Percentiles rank a stretch among this genome's conserved stretches.
Evolutionary conservation across 2,797 vertebrate genomes (phyloP).

Genomic region (Urophycis tenuis): DNA sequence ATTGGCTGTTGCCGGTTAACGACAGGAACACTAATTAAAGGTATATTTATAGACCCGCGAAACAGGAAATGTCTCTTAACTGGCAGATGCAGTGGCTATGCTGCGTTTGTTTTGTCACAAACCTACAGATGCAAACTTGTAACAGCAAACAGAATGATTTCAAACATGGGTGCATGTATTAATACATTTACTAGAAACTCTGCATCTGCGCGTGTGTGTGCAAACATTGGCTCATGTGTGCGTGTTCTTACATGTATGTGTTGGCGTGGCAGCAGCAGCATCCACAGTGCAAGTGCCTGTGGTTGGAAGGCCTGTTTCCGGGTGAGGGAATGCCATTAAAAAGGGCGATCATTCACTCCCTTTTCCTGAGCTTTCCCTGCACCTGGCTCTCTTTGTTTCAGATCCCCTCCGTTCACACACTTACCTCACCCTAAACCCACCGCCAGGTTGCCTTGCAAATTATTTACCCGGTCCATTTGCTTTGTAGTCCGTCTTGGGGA

Average conservation of each 20-base stretch:
- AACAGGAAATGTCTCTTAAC: slow-evolving; percentile 24
- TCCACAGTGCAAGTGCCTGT: slow-evolving; percentile 49
- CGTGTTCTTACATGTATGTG: neutral
- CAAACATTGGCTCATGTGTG: slow-evolving; percentile 9
- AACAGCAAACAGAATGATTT: neutral
- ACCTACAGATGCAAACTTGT: neutral
- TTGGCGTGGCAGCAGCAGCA: slow-evolving; percentile 22
- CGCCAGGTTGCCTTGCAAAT: neutral
- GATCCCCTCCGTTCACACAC: slow-evolving; percentile 41
- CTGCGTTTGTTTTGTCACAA: slow-evolving; percentile 3
- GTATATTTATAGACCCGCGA: slow-evolving; percentile 42
- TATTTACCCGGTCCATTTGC: neutral
- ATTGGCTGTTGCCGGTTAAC: slow-evolving; percentile 46
- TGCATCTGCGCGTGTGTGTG: slow-evolving; percentile 12
- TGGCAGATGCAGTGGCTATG: neutral
- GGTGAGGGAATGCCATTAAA: slow-evolving; percentile 70
- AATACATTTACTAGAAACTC: slow-evolving; percentile 9
- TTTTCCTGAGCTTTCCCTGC: slow-evolving; percentile 16
- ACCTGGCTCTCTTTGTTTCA: slow-evolving; percentile 6
- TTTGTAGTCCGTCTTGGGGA: neutral
- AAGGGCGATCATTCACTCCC: slow-evolving; percentile 50
- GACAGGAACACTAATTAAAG: slow-evolving; percentile 46
- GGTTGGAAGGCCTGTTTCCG: slow-evolving; percentile 56
- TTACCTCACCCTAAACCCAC: slow-evolving; percentile 25
- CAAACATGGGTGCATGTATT: slow-evolving; percentile 9